Percentiles rank a stretch among this genome's conserved stretches.
phyloP scores from a whole-genome alignment of 2,888 invertebrate species.

The Tipula confusa region DNA sequence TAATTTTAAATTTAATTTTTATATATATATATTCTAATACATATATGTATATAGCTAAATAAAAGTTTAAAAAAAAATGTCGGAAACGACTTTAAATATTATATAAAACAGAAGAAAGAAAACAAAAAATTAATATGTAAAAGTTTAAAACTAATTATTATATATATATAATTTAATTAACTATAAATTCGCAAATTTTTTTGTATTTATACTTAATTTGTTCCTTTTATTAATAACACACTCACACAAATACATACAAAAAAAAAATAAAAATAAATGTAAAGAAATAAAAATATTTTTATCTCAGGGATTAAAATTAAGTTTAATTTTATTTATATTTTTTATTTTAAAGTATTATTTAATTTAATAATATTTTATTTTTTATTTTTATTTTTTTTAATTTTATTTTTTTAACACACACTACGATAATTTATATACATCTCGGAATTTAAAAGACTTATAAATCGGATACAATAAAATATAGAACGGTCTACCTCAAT shows the following conservation, averaged over 20 bases:
- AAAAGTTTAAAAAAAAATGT: background rate
- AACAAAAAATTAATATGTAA: too few relatives aligned
- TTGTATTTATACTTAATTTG: background rate
- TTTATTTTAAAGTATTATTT: conserved; percentile 29
- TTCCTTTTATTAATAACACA: too few relatives aligned
- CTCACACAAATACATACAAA: too few relatives aligned
- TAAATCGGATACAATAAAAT: too few relatives aligned
- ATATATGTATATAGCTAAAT: background rate
- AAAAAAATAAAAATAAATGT: conserved; percentile 5
- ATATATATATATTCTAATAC: background rate
- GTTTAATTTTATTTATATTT: conserved; percentile 26
- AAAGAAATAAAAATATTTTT: conserved; percentile 25
- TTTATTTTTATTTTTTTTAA: background rate
- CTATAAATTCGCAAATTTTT: conserved; percentile 6
- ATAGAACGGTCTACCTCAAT: conserved; percentile 4
- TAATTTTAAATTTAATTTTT: background rate
- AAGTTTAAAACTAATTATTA: conserved; percentile 20
- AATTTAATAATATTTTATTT: conserved; percentile 12
- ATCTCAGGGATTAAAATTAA: conserved; percentile 30
- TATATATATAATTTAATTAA: conserved; percentile 12
- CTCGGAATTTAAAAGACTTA: conserved; percentile 28
- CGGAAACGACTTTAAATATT: conserved; percentile 31
- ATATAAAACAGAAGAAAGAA: too few relatives aligned
- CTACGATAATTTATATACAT: background rate
- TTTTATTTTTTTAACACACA: background rate